phyloP scores from a whole-genome alignment of 2,113 vertebrate genomes.

The Equus przewalskii region DNA sequence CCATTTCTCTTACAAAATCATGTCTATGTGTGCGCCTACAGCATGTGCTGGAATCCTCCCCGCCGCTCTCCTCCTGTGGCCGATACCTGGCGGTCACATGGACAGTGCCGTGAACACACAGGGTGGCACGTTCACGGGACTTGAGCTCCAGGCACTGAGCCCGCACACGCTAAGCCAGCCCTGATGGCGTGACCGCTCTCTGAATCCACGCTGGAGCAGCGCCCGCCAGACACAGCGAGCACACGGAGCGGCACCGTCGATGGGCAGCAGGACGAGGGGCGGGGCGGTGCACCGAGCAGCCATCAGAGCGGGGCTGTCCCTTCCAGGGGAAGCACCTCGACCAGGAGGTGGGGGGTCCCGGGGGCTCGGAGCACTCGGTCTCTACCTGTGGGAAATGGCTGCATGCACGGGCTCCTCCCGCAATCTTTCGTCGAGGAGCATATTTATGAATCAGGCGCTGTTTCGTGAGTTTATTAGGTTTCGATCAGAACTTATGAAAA shows the following conservation, averaged over 20 bases:
- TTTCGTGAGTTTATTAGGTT: not conserved
- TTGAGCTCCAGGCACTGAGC: too few species aligned
- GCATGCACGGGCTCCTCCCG: not conserved
- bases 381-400: not conserved
- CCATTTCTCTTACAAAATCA: not conserved
- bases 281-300: not conserved
- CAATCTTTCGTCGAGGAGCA: not conserved
- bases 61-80: fast-evolving
- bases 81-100: too few species aligned
- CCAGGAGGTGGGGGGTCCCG: fast-evolving
- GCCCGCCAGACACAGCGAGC: too few species aligned
- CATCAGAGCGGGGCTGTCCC: too few species aligned
- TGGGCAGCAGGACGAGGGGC: not conserved
- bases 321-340: not conserved
- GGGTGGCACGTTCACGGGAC: too few species aligned
- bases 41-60: not conserved
- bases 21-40: not conserved
- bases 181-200: not conserved
- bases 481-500: not conserved
- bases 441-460: not conserved
- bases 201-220: fast-evolving
- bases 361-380: not conserved
- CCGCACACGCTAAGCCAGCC: too few species aligned
- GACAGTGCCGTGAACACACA: too few species aligned
- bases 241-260: not conserved